phyloP scores from a whole-genome alignment of 2,888 invertebrate genomes.

The Acanthosepion pharaonis region DNA sequence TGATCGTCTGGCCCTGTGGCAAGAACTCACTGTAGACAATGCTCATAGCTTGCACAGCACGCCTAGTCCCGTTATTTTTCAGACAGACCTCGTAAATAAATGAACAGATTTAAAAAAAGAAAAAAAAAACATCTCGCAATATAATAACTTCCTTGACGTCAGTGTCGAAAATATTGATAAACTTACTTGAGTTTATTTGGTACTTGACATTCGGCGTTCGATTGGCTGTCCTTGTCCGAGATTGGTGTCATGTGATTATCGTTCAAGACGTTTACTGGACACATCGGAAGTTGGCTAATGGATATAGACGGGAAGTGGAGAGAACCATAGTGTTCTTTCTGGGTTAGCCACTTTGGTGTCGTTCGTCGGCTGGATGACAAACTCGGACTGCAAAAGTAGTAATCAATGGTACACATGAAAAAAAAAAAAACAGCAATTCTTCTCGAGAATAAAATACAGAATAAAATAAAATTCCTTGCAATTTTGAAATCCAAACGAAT shows the following conservation, averaged over 20 bases:
- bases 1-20: no score
- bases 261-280: not conserved
- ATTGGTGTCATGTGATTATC: not conserved
- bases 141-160: not conserved
- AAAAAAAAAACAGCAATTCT: no score
- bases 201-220: not conserved
- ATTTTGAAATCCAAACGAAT: no score
- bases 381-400: conserved; percentile 21
- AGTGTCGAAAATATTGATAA: not conserved
- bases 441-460: no score
- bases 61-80: no score
- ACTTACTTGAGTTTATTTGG: not conserved
- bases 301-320: conserved; percentile 24
- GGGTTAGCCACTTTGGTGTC: not conserved
- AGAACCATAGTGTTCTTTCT: not conserved
- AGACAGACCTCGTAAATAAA: no score
- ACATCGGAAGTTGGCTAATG: not conserved
- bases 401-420: not conserved
- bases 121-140: no score
- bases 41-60: no score
- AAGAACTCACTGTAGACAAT: no score
- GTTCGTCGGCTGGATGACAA: not conserved
- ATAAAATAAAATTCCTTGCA: no score
- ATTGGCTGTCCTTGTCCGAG: not conserved
- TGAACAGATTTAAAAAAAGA: no score